Evolutionary conservation across 2,113 vertebrate species (phyloP).

Genomic region (Cyprinodon brontotheroides): DNA sequence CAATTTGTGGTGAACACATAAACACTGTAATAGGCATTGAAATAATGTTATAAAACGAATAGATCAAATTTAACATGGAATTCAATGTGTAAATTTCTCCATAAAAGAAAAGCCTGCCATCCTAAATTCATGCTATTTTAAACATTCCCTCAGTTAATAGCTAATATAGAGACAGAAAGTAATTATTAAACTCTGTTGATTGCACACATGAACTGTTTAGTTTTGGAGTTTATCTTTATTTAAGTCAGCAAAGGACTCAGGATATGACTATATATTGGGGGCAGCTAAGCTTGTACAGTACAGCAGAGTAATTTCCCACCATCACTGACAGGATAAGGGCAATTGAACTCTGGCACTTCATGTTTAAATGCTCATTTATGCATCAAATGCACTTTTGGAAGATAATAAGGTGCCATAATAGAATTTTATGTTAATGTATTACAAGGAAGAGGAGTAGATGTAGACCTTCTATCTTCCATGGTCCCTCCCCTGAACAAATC

Average conservation of each 20-base stretch:
- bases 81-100: constrained; percentile 30
- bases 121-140: constrained; percentile 47
- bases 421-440: constrained; percentile 70
- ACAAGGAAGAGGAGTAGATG: constrained; percentile 39
- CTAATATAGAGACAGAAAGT: constrained; percentile 61
- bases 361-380: constrained; percentile 73
- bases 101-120: constrained; percentile 40
- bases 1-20: constrained; percentile 4
- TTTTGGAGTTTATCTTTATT: constrained; percentile 49
- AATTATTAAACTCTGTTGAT: constrained; percentile 55
- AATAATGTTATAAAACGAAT: constrained; percentile 55
- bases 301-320: constrained; percentile 45
- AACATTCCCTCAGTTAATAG: constrained; percentile 61
- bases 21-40: constrained; percentile 12
- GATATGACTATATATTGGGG: constrained; percentile 1
- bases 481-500: constrained; percentile 48
- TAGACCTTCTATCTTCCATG: constrained; percentile 25
- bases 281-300: constrained; percentile 22
- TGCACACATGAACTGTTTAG: constrained; percentile 57
- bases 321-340: constrained; percentile 61
- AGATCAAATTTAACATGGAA: constrained; percentile 50
- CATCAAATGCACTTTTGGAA: constrained; percentile 63
- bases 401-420: constrained; percentile 68
- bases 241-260: constrained; percentile 24
- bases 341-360: constrained; percentile 66